Conservation (phyloP, 1,140 invertebrate species). For the Heterodera schachtii region DNA sequence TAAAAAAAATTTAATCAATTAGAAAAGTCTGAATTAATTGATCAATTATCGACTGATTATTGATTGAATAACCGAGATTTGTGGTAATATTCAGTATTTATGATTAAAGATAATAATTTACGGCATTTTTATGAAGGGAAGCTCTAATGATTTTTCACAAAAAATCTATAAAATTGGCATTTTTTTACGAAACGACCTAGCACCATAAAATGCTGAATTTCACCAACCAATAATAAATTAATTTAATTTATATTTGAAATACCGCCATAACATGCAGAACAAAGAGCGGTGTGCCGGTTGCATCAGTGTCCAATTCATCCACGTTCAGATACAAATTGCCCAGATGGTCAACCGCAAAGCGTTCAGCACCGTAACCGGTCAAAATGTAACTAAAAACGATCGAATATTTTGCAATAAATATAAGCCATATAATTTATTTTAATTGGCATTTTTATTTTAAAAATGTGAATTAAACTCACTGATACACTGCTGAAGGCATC, state of each 20-base stretch:
- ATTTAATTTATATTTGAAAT: neutral
- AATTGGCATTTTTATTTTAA: neutral
- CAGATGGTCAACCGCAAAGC: constrained; percentile 64
- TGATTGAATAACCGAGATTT: too few relatives aligned
- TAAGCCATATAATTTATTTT: neutral
- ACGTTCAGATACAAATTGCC: constrained; percentile 60
- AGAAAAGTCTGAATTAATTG: too few relatives aligned
- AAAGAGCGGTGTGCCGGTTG: constrained; percentile 56
- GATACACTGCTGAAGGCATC: constrained; percentile 64
- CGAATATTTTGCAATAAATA: neutral
- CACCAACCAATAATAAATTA: too few relatives aligned
- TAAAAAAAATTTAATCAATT: too few relatives aligned
- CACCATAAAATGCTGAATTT: too few relatives aligned
- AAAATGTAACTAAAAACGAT: constrained; percentile 37
- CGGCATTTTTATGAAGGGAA: too few relatives aligned
- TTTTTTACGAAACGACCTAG: too few relatives aligned
- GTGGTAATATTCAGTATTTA: too few relatives aligned
- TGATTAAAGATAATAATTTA: too few relatives aligned
- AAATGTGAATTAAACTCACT: constrained; percentile 36
- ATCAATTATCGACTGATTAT: too few relatives aligned
- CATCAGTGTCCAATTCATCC: constrained; percentile 34
- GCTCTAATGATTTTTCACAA: too few relatives aligned
- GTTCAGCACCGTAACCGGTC: constrained; percentile 60
- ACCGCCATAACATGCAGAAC: constrained; percentile 54
- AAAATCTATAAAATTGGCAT: too few relatives aligned